A percentile compares a stretch with the other conserved stretches of the same genome.
Evolutionary conservation across 2,113 vertebrate genomes (phyloP).

Genomic region (Ophthalmotilapia sp.): DNA sequence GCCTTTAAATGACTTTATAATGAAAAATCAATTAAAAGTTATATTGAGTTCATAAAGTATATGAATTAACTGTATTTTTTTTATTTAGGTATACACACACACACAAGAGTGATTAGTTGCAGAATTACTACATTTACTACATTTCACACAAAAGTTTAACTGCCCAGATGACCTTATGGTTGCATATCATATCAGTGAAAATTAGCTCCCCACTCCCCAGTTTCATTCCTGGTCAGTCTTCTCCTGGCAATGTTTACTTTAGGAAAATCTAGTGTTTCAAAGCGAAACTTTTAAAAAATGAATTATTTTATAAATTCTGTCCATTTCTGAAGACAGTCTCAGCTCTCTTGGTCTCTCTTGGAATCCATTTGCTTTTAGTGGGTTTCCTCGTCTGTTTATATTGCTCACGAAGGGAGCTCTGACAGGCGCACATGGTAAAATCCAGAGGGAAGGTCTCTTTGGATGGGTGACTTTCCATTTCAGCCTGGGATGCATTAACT

Average conservation of each 20-base stretch:
- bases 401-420: background rate
- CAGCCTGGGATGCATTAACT: background rate
- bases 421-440: background rate
- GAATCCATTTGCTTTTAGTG: background rate
- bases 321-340: background rate
- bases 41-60: background rate
- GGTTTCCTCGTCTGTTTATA: background rate
- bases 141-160: background rate
- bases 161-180: background rate
- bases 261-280: background rate
- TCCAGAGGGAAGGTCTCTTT: conserved; percentile 11
- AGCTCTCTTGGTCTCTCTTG: background rate
- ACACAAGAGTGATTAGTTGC: background rate
- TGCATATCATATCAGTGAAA: background rate
- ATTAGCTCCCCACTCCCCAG: background rate
- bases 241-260: background rate
- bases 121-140: background rate
- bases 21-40: background rate
- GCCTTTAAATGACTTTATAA: background rate
- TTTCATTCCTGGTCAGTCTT: background rate
- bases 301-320: background rate
- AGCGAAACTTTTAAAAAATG: background rate
- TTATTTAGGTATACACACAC: background rate
- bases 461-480: conserved; percentile 24
- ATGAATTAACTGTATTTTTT: background rate